Base-by-base conservation (phyloP, 2,888 invertebrate species). In the Ichneumoninae sp. region DNA sequence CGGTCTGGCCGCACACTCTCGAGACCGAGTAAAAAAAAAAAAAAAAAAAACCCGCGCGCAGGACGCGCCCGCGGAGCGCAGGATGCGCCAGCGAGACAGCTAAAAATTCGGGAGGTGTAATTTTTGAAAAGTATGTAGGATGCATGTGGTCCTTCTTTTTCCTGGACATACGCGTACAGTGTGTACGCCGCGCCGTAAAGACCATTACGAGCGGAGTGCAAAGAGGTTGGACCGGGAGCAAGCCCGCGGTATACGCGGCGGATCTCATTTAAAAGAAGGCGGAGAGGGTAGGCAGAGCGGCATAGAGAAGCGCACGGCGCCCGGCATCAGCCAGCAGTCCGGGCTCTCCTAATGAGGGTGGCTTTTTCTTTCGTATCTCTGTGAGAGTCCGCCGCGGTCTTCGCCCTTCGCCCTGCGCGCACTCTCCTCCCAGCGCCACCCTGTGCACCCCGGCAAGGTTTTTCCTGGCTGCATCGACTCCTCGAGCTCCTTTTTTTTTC, bases 291-390 rank as follows among this genome's bases (percentile, higher is more conserved):
- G 76, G 74, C 72, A 80, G 80, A 36, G 72, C 33, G 60, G 69
- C 50, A 74, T 26, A 60, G 68, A 75, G 33, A 50, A 47, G 30
- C 30, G 60, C 16, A 66, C 26, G 26, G 57, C 57, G 57, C 44
- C 16, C 44, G 57, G 72, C 52, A 80, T 70, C 88, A 74, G 82
- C 87, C 87, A 82, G 85, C 86, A 89, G 89, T 89, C 90, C 89
- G 57, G 87, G 87, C 87, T 90, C 86, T 90, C 89, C 89, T 91
- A 91, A 91, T 91, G 92, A 91, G 90, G 88, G 84, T 87, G 89
- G 87, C 87, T 90, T 89, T 90, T 90, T 89, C 88, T 88, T 90
- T 84, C 88, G 85, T 81, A 78, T 78, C 80, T 75, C 78, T 84
- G 81, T 52, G 81, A 69, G 78, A 75, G 81, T 77, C 74, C 71